Base-by-base conservation (phyloP, 2,888 invertebrate species). In the Odontomyia ornata region DNA sequence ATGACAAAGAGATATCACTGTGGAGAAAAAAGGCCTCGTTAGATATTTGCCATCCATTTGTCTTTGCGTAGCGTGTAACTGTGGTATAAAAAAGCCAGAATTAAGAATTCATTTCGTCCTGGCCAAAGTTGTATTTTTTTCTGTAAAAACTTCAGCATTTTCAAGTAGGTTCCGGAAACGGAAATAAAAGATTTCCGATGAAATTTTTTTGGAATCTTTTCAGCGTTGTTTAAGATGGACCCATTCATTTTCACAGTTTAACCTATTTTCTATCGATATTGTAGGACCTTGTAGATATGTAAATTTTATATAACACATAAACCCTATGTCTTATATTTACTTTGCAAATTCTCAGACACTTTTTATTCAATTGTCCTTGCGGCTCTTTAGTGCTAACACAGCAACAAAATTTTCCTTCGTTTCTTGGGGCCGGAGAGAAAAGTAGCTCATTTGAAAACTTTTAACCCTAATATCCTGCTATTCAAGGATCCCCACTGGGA, bases 21-120 rank as follows among this genome's bases (percentile, higher is more conserved):
- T n/a, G n/a, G n/a, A n/a, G n/a, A 13, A 23, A 47, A 47, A 47
- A 47, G n/a, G 25, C 28, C 9, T 13, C 46, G 4, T 15, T 47
- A 1, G 15, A 52, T 52, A n/a, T 18, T 18, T 18, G 52, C 52
- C 18, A 52, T 0, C 52, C 28, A 27, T 67, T 43, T 36, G 64
- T 57, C 56, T 21, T n/a, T 47, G 52, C 18, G 5, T 1, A 18
- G 18, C 43, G 13, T 5, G 18, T 3, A 1, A 18, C 23, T 4
- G 30, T n/a, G 71, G 71, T 15, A 52, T 25, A n/a, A 47, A 9
- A 60, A 57, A 23, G 57, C 23, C 21, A 7, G 60, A 73, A 57
- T 73, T 60, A 73, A 60, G 60, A 72, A 72, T 72, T 72, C 60
- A 73, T 60, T 69, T 69, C 1, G 23, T 23, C 25, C 46, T 69